Conservation (phyloP, 2,888 invertebrate genomes). For the Apamea sordens region DNA sequence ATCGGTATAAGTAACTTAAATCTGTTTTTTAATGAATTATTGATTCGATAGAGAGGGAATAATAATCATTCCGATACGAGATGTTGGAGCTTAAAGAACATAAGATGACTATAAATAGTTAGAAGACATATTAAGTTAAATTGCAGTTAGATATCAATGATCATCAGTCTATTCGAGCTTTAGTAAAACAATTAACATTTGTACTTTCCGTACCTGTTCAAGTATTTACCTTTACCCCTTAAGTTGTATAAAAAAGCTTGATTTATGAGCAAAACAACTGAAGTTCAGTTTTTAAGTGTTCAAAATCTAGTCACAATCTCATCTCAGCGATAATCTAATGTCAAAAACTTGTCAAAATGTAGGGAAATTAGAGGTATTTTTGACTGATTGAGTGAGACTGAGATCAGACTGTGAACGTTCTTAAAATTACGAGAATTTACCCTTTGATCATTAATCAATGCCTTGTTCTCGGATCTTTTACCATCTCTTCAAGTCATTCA, state of each 20-base stretch:
- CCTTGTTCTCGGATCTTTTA: not conserved
- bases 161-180: not conserved
- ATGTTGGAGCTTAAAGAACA: not conserved
- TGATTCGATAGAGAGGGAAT: not conserved
- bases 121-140: not conserved
- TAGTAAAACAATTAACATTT: not conserved
- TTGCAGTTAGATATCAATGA: not conserved
- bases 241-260: not conserved
- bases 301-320: too few relatives aligned
- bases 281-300: not conserved
- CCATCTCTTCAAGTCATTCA: conserved; percentile 1
- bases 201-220: not conserved
- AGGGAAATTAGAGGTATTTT: not conserved
- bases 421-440: not conserved
- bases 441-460: not conserved
- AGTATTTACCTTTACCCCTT: not conserved
- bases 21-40: not conserved
- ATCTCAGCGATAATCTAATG: not conserved
- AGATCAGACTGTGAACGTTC: not conserved
- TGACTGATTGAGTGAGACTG: not conserved
- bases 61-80: not conserved
- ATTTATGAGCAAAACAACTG: not conserved
- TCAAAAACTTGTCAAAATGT: not conserved
- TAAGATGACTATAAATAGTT: too few relatives aligned
- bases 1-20: not conserved